Percentiles rank a stretch among this genome's conserved stretches.
Evolutionary conservation across 2,797 vertebrate species (phyloP).

Genomic region (Platalea minor): DNA sequence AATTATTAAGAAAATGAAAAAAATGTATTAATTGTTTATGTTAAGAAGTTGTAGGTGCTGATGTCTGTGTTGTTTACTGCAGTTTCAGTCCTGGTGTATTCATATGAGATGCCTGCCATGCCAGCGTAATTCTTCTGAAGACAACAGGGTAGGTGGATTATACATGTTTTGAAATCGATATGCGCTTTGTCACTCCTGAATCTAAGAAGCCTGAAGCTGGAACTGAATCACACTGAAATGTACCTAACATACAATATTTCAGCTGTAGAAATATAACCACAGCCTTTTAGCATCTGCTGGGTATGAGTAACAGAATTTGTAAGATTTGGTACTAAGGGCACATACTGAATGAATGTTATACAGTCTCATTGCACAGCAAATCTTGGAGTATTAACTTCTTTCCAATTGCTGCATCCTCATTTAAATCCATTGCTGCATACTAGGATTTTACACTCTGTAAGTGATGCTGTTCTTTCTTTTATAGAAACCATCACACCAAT

Average conservation of each 20-base stretch:
- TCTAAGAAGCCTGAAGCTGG: neutral
- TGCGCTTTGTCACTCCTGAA: neutral
- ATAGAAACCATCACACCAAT: neutral
- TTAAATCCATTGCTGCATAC: neutral
- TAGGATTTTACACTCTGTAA: neutral
- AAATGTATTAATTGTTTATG: neutral
- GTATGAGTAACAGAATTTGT: neutral
- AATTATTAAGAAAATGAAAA: neutral
- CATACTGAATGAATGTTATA: neutral
- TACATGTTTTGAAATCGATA: neutral
- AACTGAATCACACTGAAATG: neutral
- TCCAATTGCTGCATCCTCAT: neutral
- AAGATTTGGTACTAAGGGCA: neutral
- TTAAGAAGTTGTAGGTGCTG: neutral
- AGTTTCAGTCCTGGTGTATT: neutral
- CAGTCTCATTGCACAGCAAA: neutral
- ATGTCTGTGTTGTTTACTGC: neutral
- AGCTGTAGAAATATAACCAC: neutral
- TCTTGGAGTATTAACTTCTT: neutral
- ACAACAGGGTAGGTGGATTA: neutral
- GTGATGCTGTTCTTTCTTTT: neutral
- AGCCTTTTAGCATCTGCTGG: neutral
- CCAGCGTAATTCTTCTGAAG: neutral
- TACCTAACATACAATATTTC: neutral
- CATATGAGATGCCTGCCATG: neutral